A percentile compares a stretch with the other conserved stretches of the same genome.
Conservation (phyloP, 2,888 invertebrate species). For the Pachycephus smyrnensis region DNA sequence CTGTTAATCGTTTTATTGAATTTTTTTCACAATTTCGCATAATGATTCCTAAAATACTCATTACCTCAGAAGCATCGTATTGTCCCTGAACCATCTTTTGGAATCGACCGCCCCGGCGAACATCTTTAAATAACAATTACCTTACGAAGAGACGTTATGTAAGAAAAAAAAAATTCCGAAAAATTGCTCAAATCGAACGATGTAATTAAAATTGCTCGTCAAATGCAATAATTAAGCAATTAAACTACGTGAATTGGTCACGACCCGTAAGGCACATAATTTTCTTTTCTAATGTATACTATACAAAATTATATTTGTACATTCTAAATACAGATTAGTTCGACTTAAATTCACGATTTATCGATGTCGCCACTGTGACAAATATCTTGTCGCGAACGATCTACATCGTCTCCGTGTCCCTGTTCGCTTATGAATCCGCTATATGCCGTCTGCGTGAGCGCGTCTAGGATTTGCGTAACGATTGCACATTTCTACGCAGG, state of each 20-base stretch:
- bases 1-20: neutral
- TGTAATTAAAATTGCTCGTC: neutral
- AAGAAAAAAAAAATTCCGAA: neutral
- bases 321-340: neutral
- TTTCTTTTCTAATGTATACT: neutral
- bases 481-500: neutral
- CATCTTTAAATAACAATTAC: slow-evolving; percentile 59
- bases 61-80: slow-evolving; percentile 63
- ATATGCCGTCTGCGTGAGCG: neutral
- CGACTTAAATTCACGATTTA: neutral
- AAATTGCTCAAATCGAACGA: neutral
- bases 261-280: neutral
- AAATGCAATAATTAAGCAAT: neutral
- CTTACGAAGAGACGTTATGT: neutral
- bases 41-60: neutral
- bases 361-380: neutral
- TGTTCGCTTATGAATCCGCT: neutral
- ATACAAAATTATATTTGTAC: neutral
- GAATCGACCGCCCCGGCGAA: slow-evolving; percentile 74
- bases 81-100: slow-evolving; percentile 71
- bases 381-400: neutral
- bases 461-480: neutral
- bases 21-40: neutral
- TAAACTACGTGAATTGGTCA: neutral
- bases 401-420: neutral